phyloP scores from a whole-genome alignment of 2,113 vertebrate genomes.

The Psittacula cyanocephala region DNA sequence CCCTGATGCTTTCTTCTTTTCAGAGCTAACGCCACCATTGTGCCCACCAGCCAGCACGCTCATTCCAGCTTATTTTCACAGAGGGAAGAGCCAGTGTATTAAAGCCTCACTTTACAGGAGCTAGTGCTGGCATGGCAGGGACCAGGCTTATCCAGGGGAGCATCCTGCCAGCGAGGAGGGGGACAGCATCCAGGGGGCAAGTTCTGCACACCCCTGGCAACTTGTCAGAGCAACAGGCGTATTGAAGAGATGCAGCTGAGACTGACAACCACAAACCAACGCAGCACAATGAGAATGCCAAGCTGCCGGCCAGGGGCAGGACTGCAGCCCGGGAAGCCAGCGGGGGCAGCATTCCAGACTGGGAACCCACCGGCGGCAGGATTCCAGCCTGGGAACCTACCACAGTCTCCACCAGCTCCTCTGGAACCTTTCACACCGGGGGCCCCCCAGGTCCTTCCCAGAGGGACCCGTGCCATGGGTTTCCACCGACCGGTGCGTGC shows the following conservation, averaged over 20 bases:
- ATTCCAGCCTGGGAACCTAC: not conserved
- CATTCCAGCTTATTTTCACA: not conserved
- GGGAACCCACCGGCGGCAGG: not conserved
- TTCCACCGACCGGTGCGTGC: fast-evolving
- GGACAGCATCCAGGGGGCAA: not conserved
- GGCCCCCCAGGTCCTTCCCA: not conserved
- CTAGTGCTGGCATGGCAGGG: not conserved
- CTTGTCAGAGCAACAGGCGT: not conserved
- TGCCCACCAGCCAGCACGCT: not conserved
- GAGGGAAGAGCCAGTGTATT: not conserved
- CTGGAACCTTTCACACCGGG: fast-evolving
- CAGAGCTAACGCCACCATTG: not conserved
- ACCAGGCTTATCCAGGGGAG: not conserved
- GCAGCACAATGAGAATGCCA: not conserved
- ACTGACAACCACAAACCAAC: not conserved
- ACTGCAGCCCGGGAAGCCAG: not conserved
- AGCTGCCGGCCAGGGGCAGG: not conserved
- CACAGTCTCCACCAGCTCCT: not conserved
- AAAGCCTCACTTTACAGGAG: not conserved
- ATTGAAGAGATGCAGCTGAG: not conserved
- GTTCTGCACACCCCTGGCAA: not conserved
- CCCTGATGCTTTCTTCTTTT: not conserved
- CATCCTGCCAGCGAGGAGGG: not conserved
- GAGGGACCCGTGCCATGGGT: too few relatives aligned
- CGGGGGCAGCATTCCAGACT: not conserved